Base-by-base conservation (phyloP, 1,140 invertebrate species). In the Drosophila yakuba region DNA sequence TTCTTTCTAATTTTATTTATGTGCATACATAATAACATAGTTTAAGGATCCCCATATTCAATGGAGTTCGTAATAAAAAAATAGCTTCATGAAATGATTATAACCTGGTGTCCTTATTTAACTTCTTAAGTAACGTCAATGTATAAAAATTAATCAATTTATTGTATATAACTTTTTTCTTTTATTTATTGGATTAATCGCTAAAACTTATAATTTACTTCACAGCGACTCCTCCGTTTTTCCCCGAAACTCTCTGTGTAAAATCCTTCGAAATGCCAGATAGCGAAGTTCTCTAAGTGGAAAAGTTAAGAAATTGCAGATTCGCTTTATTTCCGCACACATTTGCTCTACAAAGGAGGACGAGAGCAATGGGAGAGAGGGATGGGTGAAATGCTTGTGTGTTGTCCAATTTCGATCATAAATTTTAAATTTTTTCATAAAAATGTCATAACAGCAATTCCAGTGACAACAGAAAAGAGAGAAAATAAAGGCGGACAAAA, bases 361-460 rank as follows among this genome's bases (percentile, higher is more conserved):
- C 23, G 14, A 61, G 35, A 23, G 36, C 17, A 25, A 4, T 4
- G 14, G 11, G 41, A 1, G 41, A 25, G 10, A 11, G 44, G 51
- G 39, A 43, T 56, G 62, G 45, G 60, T 58, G 54, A 67, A 79
- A 67, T 80, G 74, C 63, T 67, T 57, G 74, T 63, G 57, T 80
- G 72, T 72, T 78, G 75, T 64, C 54, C 72, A 75, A 75, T 75
- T 75, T 58, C 67, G 79, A 77, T 82, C 88, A 72, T 91, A 91
- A 91, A 91, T 91, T 91, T 86, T 5, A 89, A 91, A 89, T 82
- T 74, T 85, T 85, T 90, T 91, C 89, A 91, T 91, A 91, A 91
- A 91, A 91, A 84, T 91, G 89, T 91, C 88, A 91, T 85, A 91
- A 91, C 89, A 91, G 77, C 78, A 85, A 82, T 91, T 91, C 55